Evolutionary conservation across 2,888 invertebrate genomes (phyloP), one percentile per base, ranked within the genome.

Genomic region (Anthrax anthrax): DNA sequence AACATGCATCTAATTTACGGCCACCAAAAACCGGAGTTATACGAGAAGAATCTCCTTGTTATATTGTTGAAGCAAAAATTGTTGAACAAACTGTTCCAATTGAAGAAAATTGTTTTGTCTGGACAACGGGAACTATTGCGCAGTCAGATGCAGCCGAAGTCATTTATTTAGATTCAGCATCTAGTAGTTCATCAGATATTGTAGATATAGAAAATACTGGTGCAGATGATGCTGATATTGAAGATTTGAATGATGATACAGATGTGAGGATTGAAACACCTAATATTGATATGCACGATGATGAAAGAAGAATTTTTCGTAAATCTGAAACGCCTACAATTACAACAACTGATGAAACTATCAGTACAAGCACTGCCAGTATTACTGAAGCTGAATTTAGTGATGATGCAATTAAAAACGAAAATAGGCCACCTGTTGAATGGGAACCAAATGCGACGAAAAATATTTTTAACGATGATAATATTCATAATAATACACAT

Each of bases 161-260:
- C 13, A 80, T 83, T 2, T 82, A 76, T 61, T 67, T 83, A 39
- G 78, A 80, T 47, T 80, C 80, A 53, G 74, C 77, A 16, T 79
- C 79, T 6, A 77, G 76, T 52, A 78, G 77, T 55, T 73, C 75
- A 14, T 77, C 78, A 55, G 77, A 78, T 51, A 57, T 76, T 46
- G 70, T 74, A 57, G 77, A 78, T 41, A 68, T 70, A 39, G 75
- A 75, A 45, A 72, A 71, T 42, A 55, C 59, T 39, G 62, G 60
- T 37, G 59, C 50, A 44, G 71, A 70, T 47, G 62, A 60, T 29
- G 68, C 67, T 48, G 70, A 72, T 48, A 65, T 62, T 2, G 63
- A 70, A 43, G 71, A 72, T 52, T 70, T 70, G 37, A 72, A 73
- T 53, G 68, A 67, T 37, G 68, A 71, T 43, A 37, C 29, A 16